Conservation (phyloP, 2,888 invertebrate genomes). For the Lepetodrilus schrolli region DNA sequence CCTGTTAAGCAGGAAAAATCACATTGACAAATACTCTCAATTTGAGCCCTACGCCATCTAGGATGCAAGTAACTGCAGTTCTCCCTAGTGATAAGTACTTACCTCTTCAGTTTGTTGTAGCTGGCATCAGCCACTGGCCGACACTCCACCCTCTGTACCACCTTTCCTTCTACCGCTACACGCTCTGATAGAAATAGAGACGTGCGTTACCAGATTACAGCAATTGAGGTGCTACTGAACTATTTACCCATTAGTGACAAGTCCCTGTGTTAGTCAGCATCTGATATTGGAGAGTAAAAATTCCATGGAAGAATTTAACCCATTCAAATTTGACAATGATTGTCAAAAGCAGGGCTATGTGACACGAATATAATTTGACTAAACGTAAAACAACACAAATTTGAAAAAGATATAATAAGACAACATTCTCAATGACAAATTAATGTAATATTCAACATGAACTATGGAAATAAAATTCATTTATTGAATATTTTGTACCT, state of each 20-base stretch:
- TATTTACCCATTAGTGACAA: not conserved
- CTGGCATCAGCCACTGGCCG: conserved; percentile 86
- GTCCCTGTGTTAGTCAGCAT: no score
- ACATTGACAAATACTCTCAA: no score
- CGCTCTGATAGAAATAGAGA: conserved; percentile 49
- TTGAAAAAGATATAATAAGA: no score
- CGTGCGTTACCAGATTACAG: not conserved
- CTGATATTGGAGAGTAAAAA: no score
- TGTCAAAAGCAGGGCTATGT: not conserved
- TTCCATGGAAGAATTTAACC: not conserved
- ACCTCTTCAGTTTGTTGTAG: conserved; percentile 91
- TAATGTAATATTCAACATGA: no score
- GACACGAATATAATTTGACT: not conserved
- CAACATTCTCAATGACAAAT: no score
- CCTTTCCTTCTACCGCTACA: conserved; percentile 88
- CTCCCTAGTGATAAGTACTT: conserved; percentile 28
- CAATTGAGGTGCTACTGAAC: not conserved
- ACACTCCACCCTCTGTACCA: conserved; percentile 96
- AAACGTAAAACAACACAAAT: not conserved
- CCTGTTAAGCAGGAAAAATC: no score
- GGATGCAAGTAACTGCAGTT: not conserved
- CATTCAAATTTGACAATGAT: not conserved
- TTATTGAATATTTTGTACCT: not conserved
- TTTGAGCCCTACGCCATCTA: not conserved
- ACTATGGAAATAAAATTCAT: no score